These are phyloP conservation scores for Lucilia cuprina DNA, from an alignment of 1,140 invertebrate species.

Conservation along the genomic window DNA sequence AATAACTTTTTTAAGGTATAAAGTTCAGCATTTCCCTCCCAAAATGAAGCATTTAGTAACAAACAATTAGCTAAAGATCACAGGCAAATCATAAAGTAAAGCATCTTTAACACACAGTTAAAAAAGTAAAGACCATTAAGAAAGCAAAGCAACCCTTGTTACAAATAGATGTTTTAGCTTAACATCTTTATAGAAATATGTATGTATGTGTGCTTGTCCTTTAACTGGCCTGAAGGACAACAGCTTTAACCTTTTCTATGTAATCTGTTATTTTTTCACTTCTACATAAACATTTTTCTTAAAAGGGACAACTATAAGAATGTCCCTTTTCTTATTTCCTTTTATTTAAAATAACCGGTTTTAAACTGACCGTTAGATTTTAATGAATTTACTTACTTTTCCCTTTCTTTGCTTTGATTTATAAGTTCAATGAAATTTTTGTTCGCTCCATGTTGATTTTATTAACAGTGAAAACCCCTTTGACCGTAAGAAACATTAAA, in stretches of 20 bases:
- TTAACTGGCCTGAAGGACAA: background rate
- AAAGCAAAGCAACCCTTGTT: background rate
- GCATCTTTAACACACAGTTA: background rate
- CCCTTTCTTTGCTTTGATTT: background rate
- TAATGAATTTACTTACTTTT: background rate
- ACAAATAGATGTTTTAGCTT: background rate
- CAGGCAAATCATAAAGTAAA: background rate
- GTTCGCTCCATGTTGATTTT: background rate
- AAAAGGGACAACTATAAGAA: background rate
- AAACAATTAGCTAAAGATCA: background rate
- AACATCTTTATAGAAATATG: background rate
- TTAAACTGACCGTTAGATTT: slow-evolving; percentile 4
- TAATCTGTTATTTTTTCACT: background rate
- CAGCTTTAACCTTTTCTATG: background rate
- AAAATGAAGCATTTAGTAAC: background rate
- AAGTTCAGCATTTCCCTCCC: background rate
- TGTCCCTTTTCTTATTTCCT: background rate
- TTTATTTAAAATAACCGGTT: background rate
- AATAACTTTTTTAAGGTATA: background rate
- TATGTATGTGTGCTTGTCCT: background rate
- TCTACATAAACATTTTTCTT: background rate
- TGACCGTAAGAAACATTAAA: background rate
- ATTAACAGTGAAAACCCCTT: background rate
- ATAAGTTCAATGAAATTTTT: background rate
- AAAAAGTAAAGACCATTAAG: background rate